phyloP scores from a whole-genome alignment of 2,888 invertebrate genomes.

The Heliconius ismenius region DNA sequence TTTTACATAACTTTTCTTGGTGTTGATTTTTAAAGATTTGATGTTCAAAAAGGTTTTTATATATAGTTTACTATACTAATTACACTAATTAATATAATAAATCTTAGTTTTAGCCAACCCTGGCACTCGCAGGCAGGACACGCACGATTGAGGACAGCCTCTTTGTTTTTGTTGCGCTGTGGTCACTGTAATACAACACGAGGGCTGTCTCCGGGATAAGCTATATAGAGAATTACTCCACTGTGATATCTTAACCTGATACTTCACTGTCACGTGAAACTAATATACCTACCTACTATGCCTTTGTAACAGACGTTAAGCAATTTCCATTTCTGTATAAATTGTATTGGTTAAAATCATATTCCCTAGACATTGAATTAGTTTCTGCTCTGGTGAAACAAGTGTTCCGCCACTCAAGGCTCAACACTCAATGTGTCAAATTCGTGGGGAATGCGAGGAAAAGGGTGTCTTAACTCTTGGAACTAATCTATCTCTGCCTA shows the following conservation, averaged over 20 bases:
- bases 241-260: constrained; percentile 38
- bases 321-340: neutral
- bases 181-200: constrained; percentile 77
- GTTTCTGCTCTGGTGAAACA: too few species aligned
- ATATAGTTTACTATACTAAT: neutral
- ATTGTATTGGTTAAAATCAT: too few species aligned
- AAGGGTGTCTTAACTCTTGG: too few species aligned
- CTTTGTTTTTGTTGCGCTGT: constrained; percentile 79
- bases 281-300: constrained; percentile 25
- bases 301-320: neutral
- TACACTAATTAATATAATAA: neutral
- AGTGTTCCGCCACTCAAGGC: too few species aligned
- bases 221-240: constrained; percentile 40
- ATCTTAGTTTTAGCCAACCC: constrained; percentile 52
- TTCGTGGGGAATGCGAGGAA: too few species aligned
- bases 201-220: constrained; percentile 48
- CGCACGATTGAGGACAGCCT: constrained; percentile 80
- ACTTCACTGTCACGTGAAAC: constrained; percentile 11
- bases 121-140: constrained; percentile 63
- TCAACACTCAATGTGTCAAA: too few species aligned
- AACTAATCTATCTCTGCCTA: too few species aligned
- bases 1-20: neutral
- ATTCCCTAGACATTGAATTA: too few species aligned
- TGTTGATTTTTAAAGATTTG: neutral
- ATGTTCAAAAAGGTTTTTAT: neutral